A percentile compares a stretch with the other conserved stretches of the same genome.
These are phyloP conservation scores for Zoanthus sansibaricus DNA, from an alignment of 92 coral and sea anemone genomes.

Conservation along the genomic window DNA sequence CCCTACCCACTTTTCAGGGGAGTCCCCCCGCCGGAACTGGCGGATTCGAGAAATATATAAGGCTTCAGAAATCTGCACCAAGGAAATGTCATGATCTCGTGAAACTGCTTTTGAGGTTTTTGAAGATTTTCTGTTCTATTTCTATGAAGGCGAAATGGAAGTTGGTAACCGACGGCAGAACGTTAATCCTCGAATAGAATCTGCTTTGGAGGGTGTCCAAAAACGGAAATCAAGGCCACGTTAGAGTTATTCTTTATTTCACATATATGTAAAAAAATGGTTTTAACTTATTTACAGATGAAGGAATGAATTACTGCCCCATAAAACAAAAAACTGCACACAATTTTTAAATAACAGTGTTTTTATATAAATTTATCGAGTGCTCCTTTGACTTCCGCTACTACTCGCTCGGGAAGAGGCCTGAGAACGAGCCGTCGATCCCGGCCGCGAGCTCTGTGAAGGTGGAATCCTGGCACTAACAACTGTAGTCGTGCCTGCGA, in stretches of 20 bases:
- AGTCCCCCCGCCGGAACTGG: too few relatives aligned
- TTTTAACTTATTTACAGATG: slow-evolving; percentile 13
- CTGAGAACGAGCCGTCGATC: slow-evolving; percentile 83
- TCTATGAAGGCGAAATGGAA: too few relatives aligned
- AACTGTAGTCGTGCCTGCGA: slow-evolving; percentile 76
- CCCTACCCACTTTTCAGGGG: too few relatives aligned
- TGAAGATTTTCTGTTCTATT: too few relatives aligned
- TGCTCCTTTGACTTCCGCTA: slow-evolving; percentile 77
- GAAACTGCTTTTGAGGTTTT: too few relatives aligned
- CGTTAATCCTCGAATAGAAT: too few relatives aligned
- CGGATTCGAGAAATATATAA: too few relatives aligned
- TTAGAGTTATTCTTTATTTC: neutral
- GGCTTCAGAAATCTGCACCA: too few relatives aligned
- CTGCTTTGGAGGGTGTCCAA: neutral
- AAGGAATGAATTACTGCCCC: neutral
- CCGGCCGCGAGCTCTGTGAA: slow-evolving; percentile 79
- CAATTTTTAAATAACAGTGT: slow-evolving; percentile 12
- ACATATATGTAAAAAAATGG: slow-evolving; percentile 5
- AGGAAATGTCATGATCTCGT: too few relatives aligned
- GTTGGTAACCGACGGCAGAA: too few relatives aligned
- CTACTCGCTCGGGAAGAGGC: slow-evolving; percentile 90
- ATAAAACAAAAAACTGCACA: neutral
- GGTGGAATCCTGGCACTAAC: slow-evolving; percentile 76
- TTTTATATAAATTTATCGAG: neutral
- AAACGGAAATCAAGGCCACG: neutral